Base-by-base conservation (phyloP, 2,113 vertebrate species). In the Bungarus multicinctus region DNA sequence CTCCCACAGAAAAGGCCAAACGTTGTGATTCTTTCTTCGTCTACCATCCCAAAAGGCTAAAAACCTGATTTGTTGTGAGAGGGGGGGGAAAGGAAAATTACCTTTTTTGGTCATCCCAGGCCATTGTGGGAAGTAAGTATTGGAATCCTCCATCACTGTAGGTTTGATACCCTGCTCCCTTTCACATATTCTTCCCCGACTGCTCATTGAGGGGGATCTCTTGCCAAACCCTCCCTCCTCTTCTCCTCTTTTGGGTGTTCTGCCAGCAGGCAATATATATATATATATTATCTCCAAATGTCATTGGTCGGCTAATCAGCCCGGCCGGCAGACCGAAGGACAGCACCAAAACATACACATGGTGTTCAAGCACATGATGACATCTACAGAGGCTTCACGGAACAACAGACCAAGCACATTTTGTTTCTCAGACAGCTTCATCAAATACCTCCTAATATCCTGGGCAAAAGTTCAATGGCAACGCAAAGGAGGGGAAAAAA, bases 361-460 rank as follows among this genome's bases (percentile, higher is more conserved):
- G 92, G 55, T 90, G 53, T 89, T 39, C 55, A 52, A 94, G 89
- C 53, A 74, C 54, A 93, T 53, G 5, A 25, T 27, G 69, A 34
- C 34, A 92, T 50, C 91, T 94, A 81, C 92, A 60, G 89, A 94
- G 53, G 87, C 87, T 88, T 89, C 54, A 90, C 34, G 91, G 93
- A 60, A 94, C 88, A 74, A 85, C 81, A 20, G 0, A 7, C 25
- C 81, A 50, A 60, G 74, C n/a, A 93, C 92, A 93, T 34, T 27
- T 3, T 85, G 23, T 87, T 94, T 95, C 81, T 34, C 30, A 90
- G 90, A 94, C 74, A 85, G 87, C 30, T 89, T 57, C 12, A n/a
- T 25, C 54, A 90, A n/a, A 25, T 90, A 60, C 90, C 81, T 90
- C 89, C 87, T 93, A 94, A 58, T 52, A 45, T 30, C 53, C 90